Evolutionary conservation across 1,140 invertebrate species (phyloP), one percentile per base, ranked within the genome.

Genomic region (Coptotermes formosanus): DNA sequence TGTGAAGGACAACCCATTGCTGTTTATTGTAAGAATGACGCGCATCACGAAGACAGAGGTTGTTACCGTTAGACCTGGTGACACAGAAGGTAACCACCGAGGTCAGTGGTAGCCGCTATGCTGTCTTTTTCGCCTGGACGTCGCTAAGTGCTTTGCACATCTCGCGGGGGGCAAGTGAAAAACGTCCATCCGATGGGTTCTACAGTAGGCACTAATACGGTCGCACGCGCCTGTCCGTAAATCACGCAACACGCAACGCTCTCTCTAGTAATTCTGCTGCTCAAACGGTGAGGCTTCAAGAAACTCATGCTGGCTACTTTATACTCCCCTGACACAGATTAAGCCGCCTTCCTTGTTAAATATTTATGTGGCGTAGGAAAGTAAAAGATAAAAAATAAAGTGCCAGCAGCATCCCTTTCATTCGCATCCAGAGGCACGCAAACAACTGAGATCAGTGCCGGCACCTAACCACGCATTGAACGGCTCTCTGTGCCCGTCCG

Each of bases 241-340:
- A 75, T 75, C 64, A 75, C n/a, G 25, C 64, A 75, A 30, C 64
- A 75, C 8, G 14, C 25, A 75, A 25, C 64, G 25, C 9, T 8
- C 64, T n/a, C 64, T 69, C 64, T 69, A 69, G 64, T 69, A 69
- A 69, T 69, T 69, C 64, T 69, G 64, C 25, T 21, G 64, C 64
- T 86, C 87, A 83, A 85, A 86, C 86, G 86, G 82, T 82, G 64
- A 55, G 52, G 86, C 87, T 87, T 88, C 88, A 88, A 89, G 88
- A 87, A 90, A 89, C 88, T 90, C 89, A 90, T 90, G 89, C 89
- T 89, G 89, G 89, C 89, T 89, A 89, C 88, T 89, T 88, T 89
- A 87, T 88, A 88, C 87, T 90, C 89, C 89, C 89, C 88, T 88
- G 89, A 89, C 89, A 90, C 89, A 90, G 89, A 90, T 90, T 90